These are phyloP conservation scores for Iguana delicatissima DNA, from an alignment of 2,797 vertebrate species.

Conservation along the genomic window DNA sequence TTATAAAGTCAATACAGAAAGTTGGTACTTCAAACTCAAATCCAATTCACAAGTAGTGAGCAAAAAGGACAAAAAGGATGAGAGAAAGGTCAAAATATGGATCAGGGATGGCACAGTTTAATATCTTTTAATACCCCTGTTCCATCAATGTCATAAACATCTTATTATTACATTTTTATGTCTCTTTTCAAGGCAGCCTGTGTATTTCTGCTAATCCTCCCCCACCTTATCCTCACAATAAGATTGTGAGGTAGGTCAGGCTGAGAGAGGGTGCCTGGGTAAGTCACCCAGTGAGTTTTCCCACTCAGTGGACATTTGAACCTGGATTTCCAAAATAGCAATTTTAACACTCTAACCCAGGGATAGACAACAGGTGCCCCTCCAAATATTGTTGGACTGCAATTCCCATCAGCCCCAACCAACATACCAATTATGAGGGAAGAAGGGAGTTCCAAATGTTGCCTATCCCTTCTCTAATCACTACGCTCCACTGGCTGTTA, in stretches of 20 bases:
- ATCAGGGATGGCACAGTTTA: slow-evolving; percentile 38
- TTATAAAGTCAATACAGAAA: neutral
- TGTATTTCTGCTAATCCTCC: neutral
- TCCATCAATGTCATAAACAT: neutral
- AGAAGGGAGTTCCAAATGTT: no score
- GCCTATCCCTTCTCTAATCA: neutral
- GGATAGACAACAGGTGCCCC: no score
- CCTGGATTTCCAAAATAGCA: no score
- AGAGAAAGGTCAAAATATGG: no score
- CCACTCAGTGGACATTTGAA: no score
- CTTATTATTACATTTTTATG: neutral
- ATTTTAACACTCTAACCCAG: no score
- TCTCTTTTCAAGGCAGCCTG: neutral
- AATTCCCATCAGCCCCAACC: no score
- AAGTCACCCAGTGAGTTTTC: neutral
- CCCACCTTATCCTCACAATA: neutral
- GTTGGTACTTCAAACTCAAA: slow-evolving; percentile 25
- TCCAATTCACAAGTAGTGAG: slow-evolving; percentile 25
- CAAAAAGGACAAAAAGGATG: neutral
- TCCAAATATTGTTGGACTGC: no score
- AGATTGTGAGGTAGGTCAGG: neutral
- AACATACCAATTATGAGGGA: no score
- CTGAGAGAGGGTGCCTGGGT: neutral
- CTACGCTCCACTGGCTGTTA: neutral
- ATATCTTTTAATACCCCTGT: neutral